Conservation (phyloP, 1,140 invertebrate genomes). For the Dreissena polymorpha region DNA sequence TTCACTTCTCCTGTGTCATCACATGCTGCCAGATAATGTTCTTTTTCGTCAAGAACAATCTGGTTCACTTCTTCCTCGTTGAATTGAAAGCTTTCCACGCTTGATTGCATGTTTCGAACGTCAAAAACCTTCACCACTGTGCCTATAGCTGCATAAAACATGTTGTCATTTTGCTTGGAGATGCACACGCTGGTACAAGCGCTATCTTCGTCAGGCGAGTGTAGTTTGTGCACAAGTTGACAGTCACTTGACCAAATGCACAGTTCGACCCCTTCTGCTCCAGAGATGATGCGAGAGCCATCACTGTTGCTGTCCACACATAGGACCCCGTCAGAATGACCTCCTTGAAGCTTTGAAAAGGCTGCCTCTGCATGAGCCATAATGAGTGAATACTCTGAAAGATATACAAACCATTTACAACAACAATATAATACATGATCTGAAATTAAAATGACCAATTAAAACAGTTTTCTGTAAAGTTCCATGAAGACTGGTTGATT, state of each 20-base stretch:
- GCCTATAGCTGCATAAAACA: constrained; percentile 72
- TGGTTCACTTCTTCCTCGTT: constrained; percentile 76
- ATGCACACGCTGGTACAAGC: constrained; percentile 71
- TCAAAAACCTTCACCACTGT: constrained; percentile 67
- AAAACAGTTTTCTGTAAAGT: no score
- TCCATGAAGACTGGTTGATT: no score
- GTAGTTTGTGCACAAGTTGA: constrained; percentile 59
- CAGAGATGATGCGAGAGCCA: constrained; percentile 64
- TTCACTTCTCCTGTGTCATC: constrained; percentile 76
- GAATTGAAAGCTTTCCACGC: constrained; percentile 63
- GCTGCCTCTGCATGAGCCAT: no score
- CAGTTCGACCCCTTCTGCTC: constrained; percentile 72
- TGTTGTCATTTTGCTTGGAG: constrained; percentile 64
- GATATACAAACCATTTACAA: no score
- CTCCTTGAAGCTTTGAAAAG: constrained; percentile 69
- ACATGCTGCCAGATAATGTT: constrained; percentile 72
- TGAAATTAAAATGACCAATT: no score
- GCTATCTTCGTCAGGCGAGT: constrained; percentile 50
- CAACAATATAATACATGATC: no score
- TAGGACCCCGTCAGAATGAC: constrained; percentile 79
- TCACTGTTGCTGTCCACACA: constrained; percentile 74
- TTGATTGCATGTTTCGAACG: constrained; percentile 52
- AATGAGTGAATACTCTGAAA: no score
- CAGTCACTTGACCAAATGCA: constrained; percentile 73
- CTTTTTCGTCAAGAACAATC: constrained; percentile 71